These are phyloP conservation scores for Catostomus latipinnis DNA, from an alignment of 2,797 vertebrate species.

Conservation along the genomic window DNA sequence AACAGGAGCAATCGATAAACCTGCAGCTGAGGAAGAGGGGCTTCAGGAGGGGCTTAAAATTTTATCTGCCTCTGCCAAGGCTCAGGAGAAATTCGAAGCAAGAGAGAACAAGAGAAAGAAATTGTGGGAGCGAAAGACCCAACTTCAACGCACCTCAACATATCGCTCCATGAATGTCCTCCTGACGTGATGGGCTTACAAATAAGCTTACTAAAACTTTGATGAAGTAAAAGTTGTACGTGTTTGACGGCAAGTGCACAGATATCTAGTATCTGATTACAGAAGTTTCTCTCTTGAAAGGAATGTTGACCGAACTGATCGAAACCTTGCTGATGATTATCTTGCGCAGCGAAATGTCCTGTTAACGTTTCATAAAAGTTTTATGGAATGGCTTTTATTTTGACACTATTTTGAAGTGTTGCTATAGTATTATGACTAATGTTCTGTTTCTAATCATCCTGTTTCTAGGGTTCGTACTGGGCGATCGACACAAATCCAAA, in stretches of 20 bases:
- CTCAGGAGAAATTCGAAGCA: conserved; percentile 47
- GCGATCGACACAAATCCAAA: conserved; percentile 94
- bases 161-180: conserved; percentile 42
- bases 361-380: conserved; percentile 27
- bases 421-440: conserved; percentile 21
- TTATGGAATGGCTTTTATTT: conserved; percentile 14
- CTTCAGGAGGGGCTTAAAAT: conserved; percentile 73
- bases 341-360: background rate
- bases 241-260: conserved; percentile 38
- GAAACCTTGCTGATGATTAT: conserved; percentile 32
- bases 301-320: background rate
- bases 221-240: conserved; percentile 51
- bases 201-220: conserved; percentile 55
- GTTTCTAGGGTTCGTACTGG: conserved; percentile 90
- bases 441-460: conserved; percentile 22
- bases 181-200: conserved; percentile 55
- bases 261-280: conserved; percentile 27
- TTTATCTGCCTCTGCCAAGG: conserved; percentile 60
- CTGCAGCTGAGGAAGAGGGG: conserved; percentile 71
- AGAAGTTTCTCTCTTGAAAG: background rate
- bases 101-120: conserved; percentile 27
- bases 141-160: conserved; percentile 21
- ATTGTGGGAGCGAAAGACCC: conserved; percentile 9
- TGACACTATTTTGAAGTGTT: background rate
- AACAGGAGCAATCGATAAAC: conserved; percentile 64